Evolutionary conservation across 2,888 invertebrate species (phyloP), one percentile per base, ranked within the genome.

Genomic region (Pollenia angustigena): DNA sequence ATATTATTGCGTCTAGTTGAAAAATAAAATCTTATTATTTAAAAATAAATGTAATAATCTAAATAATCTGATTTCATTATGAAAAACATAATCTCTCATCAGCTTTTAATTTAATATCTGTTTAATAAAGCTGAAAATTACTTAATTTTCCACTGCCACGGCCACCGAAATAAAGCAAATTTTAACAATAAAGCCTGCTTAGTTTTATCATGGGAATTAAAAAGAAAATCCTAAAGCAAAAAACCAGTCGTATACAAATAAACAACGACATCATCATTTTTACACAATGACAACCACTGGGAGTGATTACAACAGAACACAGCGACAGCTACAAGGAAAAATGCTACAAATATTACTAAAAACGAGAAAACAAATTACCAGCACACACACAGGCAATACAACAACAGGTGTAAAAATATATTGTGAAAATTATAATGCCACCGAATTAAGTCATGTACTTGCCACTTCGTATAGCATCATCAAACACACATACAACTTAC

Each of bases 331-430:
- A 60, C 16, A 50, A 3, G 3, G 54, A 4, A 42, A 23, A 48
- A 50, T 80, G 52, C 11, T 46, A 48, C 50, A 44, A 69, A 60
- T 23, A 76, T 50, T n/a, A 42, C 14, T 60, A 42, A 54, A n/a
- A 52, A 52, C 42, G 11, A 44, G 18, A 71, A 18, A 42, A 56
- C 14, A 42, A 12, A 48, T 50, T 69, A 50, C 4, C 48, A 69
- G n/a, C n/a, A 40, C 48, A 4, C 18, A 44, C 11, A 56, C 44
- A 14, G 23, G 69, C 60, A 23, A 64, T 52, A 52, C 46, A 60
- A 66, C 84, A 84, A 84, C 84, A 84, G 84, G 84, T 84, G 84
- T 60, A 74, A 60, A 74, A 78, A 71, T 83, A 60, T 68, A 76
- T 66, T 58, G 62, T 42, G 18, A 71, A 82, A 71, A 62, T 64